A percentile compares a stretch with the other conserved stretches of the same genome.
These are phyloP conservation scores for Euclidia mi DNA, from an alignment of 2,888 invertebrate genomes.

Conservation along the genomic window DNA sequence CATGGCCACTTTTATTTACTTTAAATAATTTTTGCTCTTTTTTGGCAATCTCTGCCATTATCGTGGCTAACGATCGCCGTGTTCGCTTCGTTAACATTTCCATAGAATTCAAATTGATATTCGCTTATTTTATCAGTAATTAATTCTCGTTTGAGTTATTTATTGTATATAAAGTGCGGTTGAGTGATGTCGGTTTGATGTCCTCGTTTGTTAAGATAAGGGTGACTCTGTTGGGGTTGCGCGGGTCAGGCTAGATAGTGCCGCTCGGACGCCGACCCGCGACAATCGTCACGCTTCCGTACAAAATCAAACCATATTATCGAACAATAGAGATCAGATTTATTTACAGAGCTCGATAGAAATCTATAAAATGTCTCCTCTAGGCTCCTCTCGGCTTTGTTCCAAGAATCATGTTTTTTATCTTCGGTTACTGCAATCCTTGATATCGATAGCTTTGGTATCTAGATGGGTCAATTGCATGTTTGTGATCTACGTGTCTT, in stretches of 20 bases:
- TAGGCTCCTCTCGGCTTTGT: conserved; percentile 41
- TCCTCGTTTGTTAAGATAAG: conserved; percentile 86
- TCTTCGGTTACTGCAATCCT: conserved; percentile 32
- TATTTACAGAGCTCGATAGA: conserved; percentile 16
- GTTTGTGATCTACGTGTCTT: conserved; percentile 39
- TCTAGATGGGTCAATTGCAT: conserved; percentile 43
- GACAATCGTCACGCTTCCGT: conserved; percentile 23
- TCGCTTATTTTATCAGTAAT: conserved; percentile 74
- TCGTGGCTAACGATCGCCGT: conserved; percentile 84
- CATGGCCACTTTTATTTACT: conserved; percentile 87
- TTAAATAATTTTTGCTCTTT: conserved; percentile 86
- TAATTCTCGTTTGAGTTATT: conserved; percentile 73
- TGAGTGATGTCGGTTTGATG: conserved; percentile 77
- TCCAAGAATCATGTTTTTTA: conserved; percentile 38
- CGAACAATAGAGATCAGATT: conserved; percentile 44
- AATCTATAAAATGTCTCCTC: conserved; percentile 29
- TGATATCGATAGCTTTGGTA: conserved; percentile 29
- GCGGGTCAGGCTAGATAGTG: conserved; percentile 83
- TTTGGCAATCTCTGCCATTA: conserved; percentile 87
- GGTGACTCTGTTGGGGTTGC: conserved; percentile 76
- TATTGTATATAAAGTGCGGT: conserved; percentile 72
- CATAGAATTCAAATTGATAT: conserved; percentile 82
- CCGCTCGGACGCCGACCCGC: conserved; percentile 80
- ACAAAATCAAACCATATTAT: conserved; percentile 39
- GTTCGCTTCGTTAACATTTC: conserved; percentile 84